Percentiles rank a stretch among this genome's conserved stretches.
These are phyloP conservation scores for Patella vulgata DNA, from an alignment of 1,140 invertebrate genomes.

Conservation along the genomic window DNA sequence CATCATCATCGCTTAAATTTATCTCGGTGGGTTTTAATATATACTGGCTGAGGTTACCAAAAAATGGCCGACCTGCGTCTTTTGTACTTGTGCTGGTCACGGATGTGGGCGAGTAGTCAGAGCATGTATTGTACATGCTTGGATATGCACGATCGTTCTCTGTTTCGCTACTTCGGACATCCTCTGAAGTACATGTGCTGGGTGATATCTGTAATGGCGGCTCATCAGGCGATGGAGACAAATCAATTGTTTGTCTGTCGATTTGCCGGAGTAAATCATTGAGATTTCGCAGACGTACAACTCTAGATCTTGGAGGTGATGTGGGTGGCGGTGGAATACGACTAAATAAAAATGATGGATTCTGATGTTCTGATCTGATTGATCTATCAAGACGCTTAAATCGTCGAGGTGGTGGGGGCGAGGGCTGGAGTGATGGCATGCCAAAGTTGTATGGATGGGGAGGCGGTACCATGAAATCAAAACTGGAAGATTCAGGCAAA, in stretches of 20 bases:
- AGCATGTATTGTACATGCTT: conserved; percentile 40
- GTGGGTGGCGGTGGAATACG: conserved; percentile 29
- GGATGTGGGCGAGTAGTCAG: conserved; percentile 53
- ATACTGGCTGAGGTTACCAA: conserved; percentile 54
- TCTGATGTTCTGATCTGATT: conserved; percentile 8
- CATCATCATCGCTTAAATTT: conserved; percentile 32
- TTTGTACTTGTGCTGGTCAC: conserved; percentile 50
- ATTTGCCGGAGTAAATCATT: conserved; percentile 51
- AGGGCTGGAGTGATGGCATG: conserved; percentile 32
- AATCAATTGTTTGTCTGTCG: conserved; percentile 54
- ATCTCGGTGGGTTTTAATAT: conserved; percentile 43
- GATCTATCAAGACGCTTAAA: conserved; percentile 6
- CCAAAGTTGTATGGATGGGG: conserved; percentile 44
- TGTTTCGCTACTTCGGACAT: conserved; percentile 55
- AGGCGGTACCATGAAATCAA: conserved; percentile 58
- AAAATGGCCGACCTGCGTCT: conserved; percentile 41
- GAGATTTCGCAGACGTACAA: conserved; percentile 52
- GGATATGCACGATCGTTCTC: conserved; percentile 44
- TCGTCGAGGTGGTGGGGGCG: conserved; percentile 40
- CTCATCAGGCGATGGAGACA: conserved; percentile 60
- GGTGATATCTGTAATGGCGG: conserved; percentile 52
- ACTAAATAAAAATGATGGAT: conserved; percentile 24
- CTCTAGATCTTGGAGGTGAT: conserved; percentile 54
- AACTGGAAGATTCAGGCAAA: conserved; percentile 54
- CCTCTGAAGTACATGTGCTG: conserved; percentile 52